Base-by-base conservation (phyloP, 2,113 vertebrate genomes). In the Callorhinus ursinus region DNA sequence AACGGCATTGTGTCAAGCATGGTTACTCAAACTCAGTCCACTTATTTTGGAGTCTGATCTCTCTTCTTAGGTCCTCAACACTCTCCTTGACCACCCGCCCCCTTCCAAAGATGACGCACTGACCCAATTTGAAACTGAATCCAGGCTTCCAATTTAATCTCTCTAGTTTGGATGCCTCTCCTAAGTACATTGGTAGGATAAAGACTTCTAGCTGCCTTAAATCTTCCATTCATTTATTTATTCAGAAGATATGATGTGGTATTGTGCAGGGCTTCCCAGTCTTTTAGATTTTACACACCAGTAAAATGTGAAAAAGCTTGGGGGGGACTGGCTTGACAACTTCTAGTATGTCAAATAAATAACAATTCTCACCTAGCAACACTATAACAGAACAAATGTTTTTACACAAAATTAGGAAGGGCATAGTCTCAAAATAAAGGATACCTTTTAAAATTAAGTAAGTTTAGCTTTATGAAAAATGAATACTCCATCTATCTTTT, bases 361-460 rank as follows among this genome's bases (percentile, higher is more conserved):
- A 65, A 49, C 31, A 83, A 33, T 46, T 69, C 36, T 77, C 39
- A 49, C 36, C 46, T 72, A 80, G 33, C 46, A 74, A 95, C 22
- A 69, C 5, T 49, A 71, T 63, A 93, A 74, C 67, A 22, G 61
- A 84, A 86, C 12, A 84, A 61, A 80, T 55, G 63, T 28, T 91
- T 96, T 85, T n/a, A 89, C 24, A 42, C 86, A 74, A 92, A 92
- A 61, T 83, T 88, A 86, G 31, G 59, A 91, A 89, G 49, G 39
- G 26, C 19, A 55, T 14, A 10, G 39, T 83, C 55, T 97, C 5
- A 63, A 69, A 93, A 89, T 85, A 85, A 74, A 91, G 28, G 36
- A 16, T 18, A 83, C 16, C 12, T 55, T 86, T 90, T 87, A 15
- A 97, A 92, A 94, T 67, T 42, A 31, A 53, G 22, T 85, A 80